A percentile compares a stretch with the other conserved stretches of the same genome.
Conservation (phyloP, 2,888 invertebrate genomes). For the Meiosimyza platycephala region DNA sequence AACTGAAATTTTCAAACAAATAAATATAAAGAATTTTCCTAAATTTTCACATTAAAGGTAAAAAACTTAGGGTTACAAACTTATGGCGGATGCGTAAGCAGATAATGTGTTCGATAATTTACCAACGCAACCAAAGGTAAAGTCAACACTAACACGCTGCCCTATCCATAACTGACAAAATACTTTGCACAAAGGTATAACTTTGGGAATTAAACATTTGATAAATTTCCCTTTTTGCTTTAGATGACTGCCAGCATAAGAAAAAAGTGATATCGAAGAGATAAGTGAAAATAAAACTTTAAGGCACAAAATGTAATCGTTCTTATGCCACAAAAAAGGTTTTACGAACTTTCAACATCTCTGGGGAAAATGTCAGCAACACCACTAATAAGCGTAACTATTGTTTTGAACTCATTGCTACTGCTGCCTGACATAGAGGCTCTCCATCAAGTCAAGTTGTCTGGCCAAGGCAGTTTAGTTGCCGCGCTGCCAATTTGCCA, state of each 20-base stretch:
- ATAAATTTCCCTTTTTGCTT: constrained; percentile 4
- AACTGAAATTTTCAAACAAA: not conserved
- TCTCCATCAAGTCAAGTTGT: too few relatives aligned
- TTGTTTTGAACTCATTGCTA: not conserved
- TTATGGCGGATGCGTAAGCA: not conserved
- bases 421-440: not conserved
- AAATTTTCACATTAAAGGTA: not conserved
- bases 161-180: constrained; percentile 5
- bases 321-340: too few relatives aligned
- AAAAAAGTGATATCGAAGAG: not conserved
- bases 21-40: not conserved
- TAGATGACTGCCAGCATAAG: not conserved
- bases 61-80: not conserved
- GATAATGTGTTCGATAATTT: constrained; percentile 6
- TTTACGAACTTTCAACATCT: too few relatives aligned
- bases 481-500: constrained; percentile 13
- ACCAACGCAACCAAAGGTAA: not conserved
- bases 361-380: constrained; percentile 9
- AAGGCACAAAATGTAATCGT: too few relatives aligned
- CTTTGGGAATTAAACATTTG: not conserved
- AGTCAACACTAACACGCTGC: not conserved
- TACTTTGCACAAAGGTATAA: not conserved
- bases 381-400: not conserved
- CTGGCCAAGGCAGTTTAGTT: not conserved
- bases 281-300: too few relatives aligned